phyloP scores from a whole-genome alignment of 2,888 invertebrate species.

The Alentia gelatinosa region DNA sequence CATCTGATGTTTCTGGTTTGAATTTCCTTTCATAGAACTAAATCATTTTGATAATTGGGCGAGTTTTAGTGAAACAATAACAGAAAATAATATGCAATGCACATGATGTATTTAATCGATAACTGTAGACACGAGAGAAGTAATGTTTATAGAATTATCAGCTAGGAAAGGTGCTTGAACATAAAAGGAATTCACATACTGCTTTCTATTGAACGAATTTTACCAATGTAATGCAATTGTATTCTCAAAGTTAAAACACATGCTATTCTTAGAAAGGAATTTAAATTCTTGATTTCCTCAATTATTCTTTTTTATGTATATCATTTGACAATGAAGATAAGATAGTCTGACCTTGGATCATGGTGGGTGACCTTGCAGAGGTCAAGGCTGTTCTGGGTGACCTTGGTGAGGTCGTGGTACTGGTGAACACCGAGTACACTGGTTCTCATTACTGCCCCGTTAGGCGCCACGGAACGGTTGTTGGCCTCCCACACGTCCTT shows the following conservation, averaged over 20 bases:
- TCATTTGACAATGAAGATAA: background rate
- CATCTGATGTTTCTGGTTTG: too few species aligned
- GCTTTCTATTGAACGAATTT: background rate
- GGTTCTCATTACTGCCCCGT: conserved; percentile 74
- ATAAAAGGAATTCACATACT: too few species aligned
- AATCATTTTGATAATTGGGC: too few species aligned
- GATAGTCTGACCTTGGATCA: conserved; percentile 71
- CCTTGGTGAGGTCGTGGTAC: conserved; percentile 72
- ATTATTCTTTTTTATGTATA: background rate
- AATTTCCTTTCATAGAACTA: too few species aligned
- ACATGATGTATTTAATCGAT: too few species aligned
- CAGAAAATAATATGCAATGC: too few species aligned
- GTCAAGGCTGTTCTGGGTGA: conserved; percentile 74
- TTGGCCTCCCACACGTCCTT: conserved; percentile 75
- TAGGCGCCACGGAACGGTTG: conserved; percentile 70
- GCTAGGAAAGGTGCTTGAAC: too few species aligned
- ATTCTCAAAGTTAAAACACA: background rate
- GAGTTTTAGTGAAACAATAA: too few species aligned
- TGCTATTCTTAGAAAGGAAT: background rate
- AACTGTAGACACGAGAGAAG: too few species aligned
- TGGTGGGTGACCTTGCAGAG: conserved; percentile 74
- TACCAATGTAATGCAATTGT: background rate
- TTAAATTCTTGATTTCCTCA: background rate
- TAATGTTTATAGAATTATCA: too few species aligned
- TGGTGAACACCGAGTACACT: conserved; percentile 74